Evolutionary conservation across 2,113 vertebrate genomes (phyloP), one percentile per base, ranked within the genome.

Genomic region (Alethe diademata): DNA sequence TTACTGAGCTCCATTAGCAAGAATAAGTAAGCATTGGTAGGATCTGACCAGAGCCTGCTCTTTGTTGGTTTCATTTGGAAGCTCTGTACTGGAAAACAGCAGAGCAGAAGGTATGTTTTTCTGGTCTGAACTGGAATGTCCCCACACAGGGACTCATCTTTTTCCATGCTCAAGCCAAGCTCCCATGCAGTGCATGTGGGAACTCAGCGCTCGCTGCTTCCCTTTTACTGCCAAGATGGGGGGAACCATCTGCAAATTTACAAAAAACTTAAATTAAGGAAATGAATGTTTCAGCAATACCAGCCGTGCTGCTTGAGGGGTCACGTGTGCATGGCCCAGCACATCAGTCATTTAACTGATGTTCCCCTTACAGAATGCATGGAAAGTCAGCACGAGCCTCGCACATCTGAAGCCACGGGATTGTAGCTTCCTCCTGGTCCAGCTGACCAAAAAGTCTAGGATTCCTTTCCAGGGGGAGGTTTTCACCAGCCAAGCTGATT

Each of bases 301-400:
- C 73, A 69, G 38, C 19, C 20, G 0, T 33, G 42, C 82, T 53
- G 57, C 0, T 0, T 53, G 78, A 80, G 19, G 29, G 25, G 50
- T 69, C 78, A 70, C 1, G 0, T 57, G 65, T 0, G 0, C 2
- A 2, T 12, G 24, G 76, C 56, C 29, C 51, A 31, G 71, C 6
- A 6, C 19, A 14, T n/a, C 48, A 33, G 22, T 16, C 54, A 26
- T 31, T 38, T n/a, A 23, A 67, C 57, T 45, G 48, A 33, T 78
- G 50, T 72, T 89, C 43, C 50, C 45, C 33, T 78, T 29, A 60
- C 26, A 53, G 72, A 76, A 76, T 43, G n/a, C 40, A 4, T 1
- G 19, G 73, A 51, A 74, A 84, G 57, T 35, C 73, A 81, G 61
- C 60, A 20, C 0, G 0, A 80, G 43, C 60, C 38, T 29, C 12